Evolutionary conservation across 2,888 invertebrate species (phyloP).

Genomic region (Ectropis crepuscularia): DNA sequence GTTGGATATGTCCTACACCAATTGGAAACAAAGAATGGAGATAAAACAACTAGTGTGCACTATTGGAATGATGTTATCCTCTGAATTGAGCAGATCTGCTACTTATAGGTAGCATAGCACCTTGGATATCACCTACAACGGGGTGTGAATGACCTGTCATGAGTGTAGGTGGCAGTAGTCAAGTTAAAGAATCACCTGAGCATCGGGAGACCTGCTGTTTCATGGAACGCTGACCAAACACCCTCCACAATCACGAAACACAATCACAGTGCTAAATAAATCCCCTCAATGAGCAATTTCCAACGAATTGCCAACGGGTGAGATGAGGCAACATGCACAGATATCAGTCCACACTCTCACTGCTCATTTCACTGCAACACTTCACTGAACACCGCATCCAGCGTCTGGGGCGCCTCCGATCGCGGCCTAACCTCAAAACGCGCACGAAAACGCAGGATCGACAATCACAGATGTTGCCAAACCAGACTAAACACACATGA

Average conservation of each 20-base stretch:
- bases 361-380: conserved; percentile 52
- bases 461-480: conserved; percentile 76
- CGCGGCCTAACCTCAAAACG: conserved; percentile 81
- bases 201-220: conserved; percentile 49
- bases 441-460: conserved; percentile 68
- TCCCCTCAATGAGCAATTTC: conserved; percentile 50
- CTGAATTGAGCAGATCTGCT: conserved; percentile 42
- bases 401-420: conserved; percentile 51
- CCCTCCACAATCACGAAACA: conserved; percentile 48
- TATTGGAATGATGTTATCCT: conserved; percentile 52
- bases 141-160: conserved; percentile 47
- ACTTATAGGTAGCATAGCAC: conserved; percentile 14
- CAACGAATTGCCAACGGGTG: conserved; percentile 42
- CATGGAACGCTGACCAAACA: conserved; percentile 42
- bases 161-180: conserved; percentile 34
- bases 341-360: conserved; percentile 50
- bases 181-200: conserved; percentile 52
- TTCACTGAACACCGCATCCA: conserved; percentile 44
- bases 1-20: not conserved
- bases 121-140: conserved; percentile 6
- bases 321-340: conserved; percentile 45
- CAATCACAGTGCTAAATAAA: conserved; percentile 52
- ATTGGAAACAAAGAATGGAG: conserved; percentile 29
- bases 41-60: conserved; percentile 21
- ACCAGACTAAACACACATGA: conserved; percentile 60